Evolutionary conservation across 2,797 vertebrate species (phyloP).

Genomic region (Hyperoplus immaculatus): DNA sequence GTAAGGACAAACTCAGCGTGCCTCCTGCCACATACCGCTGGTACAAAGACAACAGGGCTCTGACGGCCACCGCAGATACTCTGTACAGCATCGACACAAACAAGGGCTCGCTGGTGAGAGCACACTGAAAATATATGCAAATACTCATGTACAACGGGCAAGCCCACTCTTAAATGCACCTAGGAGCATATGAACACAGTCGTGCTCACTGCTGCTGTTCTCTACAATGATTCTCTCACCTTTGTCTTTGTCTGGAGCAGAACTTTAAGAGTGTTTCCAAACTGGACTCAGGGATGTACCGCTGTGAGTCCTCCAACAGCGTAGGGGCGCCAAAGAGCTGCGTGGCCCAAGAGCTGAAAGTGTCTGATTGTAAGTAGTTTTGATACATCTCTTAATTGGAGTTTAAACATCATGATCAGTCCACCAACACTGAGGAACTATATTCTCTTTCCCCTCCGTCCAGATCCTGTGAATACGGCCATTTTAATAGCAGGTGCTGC

Average conservation of each 20-base stretch:
- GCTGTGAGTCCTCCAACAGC: constrained; percentile 85
- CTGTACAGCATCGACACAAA: constrained; percentile 88
- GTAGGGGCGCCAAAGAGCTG: constrained; percentile 86
- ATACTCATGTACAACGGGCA: not conserved
- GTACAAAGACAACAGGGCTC: constrained; percentile 91
- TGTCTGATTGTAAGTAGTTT: constrained; percentile 78
- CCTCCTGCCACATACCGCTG: constrained; percentile 92
- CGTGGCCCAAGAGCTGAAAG: constrained; percentile 77
- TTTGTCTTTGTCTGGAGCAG: constrained; percentile 69
- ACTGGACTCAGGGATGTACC: constrained; percentile 81
- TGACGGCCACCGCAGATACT: constrained; percentile 79
- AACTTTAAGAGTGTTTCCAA: constrained; percentile 82
- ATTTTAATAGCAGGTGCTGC: constrained; percentile 75
- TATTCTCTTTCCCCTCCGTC: constrained; percentile 1
- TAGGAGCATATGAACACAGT: not conserved
- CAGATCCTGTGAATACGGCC: constrained; percentile 80
- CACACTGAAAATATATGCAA: constrained; percentile 3
- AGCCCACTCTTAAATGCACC: not conserved
- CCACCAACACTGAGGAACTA: not conserved
- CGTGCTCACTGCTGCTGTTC: not conserved
- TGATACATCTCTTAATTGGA: not conserved
- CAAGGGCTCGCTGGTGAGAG: constrained; percentile 92
- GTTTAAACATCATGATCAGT: not conserved
- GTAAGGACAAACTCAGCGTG: constrained; percentile 91
- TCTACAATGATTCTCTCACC: not conserved